Percentiles rank a stretch among this genome's conserved stretches.
These are phyloP conservation scores for Chlorops oryzae DNA, from an alignment of 1,140 invertebrate genomes.

Conservation along the genomic window DNA sequence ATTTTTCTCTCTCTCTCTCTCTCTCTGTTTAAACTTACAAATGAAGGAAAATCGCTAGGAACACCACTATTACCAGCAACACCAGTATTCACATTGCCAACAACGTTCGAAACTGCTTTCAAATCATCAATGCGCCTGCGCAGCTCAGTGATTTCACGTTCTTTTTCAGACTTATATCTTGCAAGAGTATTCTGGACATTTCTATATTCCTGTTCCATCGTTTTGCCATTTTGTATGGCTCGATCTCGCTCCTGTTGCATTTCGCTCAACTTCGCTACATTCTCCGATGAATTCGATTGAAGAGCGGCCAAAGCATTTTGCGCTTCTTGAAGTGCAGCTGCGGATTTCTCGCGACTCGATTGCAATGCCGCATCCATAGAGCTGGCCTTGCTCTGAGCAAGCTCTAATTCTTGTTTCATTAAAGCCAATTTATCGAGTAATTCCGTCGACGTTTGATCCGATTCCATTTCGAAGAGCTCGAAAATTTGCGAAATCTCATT, in stretches of 20 bases:
- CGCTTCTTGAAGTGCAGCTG: constrained; percentile 7
- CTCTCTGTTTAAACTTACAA: no score
- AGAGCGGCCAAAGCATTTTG: constrained; percentile 2
- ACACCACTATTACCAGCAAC: no score
- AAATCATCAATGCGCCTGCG: constrained; percentile 23
- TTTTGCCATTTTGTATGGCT: not conserved
- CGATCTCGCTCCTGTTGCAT: constrained; percentile 6
- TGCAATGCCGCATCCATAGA: not conserved
- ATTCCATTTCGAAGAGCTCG: constrained; percentile 42
- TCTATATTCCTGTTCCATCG: constrained; percentile 23
- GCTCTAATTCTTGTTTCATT: constrained; percentile 23
- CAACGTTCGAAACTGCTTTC: no score
- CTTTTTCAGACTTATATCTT: constrained; percentile 29
- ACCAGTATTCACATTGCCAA: no score
- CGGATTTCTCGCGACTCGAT: not conserved
- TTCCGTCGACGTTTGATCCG: constrained; percentile 34
- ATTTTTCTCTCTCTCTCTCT: no score
- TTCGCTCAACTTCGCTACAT: constrained; percentile 18
- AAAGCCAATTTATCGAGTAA: constrained; percentile 30
- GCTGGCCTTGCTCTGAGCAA: constrained; percentile 3
- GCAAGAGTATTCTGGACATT: no score
- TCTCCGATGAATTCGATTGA: constrained; percentile 8
- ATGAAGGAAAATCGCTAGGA: no score
- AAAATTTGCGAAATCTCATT: constrained; percentile 41
- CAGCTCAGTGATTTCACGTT: constrained; percentile 25